Conservation (phyloP, 2,888 invertebrate species). For the Agriopis marginaria region DNA sequence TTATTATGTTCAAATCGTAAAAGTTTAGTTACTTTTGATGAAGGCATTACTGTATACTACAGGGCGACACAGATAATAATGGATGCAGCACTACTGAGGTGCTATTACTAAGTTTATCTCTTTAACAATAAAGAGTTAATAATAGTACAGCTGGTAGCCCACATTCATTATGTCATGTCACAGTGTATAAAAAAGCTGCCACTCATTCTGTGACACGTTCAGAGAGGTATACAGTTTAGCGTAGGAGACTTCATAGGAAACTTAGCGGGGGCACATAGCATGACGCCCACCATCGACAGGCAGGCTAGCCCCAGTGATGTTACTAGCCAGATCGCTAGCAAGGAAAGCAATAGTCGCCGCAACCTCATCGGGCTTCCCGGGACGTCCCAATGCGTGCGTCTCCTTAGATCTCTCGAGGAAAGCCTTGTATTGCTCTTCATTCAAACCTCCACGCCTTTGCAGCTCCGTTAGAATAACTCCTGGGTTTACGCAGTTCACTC, state of each 20-base stretch:
- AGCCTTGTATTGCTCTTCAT: conserved; percentile 91
- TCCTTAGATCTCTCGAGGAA: conserved; percentile 94
- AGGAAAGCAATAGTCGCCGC: conserved; percentile 96
- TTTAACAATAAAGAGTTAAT: neutral
- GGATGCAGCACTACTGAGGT: no score
- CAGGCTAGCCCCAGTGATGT: conserved; percentile 95
- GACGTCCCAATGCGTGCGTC: conserved; percentile 96
- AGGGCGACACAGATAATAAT: no score
- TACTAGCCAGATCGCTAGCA: conserved; percentile 95
- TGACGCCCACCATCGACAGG: conserved; percentile 98
- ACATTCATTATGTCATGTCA: neutral
- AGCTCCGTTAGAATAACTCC: conserved; percentile 96
- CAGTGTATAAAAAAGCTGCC: neutral
- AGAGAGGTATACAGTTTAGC: neutral
- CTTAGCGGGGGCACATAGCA: conserved; percentile 96
- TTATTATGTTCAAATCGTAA: no score
- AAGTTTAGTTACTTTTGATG: no score
- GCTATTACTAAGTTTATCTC: no score
- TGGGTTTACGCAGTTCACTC: conserved; percentile 97
- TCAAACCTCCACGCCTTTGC: conserved; percentile 95
- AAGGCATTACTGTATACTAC: no score
- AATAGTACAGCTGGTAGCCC: neutral
- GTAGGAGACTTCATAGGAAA: neutral
- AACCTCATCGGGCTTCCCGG: conserved; percentile 94
- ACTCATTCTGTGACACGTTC: neutral